phyloP scores from a whole-genome alignment of 2,888 invertebrate genomes.

The Calliphora vomitoria region DNA sequence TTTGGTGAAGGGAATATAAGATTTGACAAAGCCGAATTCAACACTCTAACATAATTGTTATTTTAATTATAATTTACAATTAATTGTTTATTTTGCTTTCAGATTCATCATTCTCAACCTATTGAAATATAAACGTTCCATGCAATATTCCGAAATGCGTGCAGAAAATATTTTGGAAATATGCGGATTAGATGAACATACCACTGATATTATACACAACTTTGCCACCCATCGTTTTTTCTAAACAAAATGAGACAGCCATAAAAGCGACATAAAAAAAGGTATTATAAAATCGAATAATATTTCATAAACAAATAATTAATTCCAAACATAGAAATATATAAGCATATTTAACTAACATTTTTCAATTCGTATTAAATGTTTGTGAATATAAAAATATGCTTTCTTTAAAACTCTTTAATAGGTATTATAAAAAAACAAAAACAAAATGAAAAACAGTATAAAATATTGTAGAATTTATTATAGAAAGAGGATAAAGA shows the following conservation, averaged over 20 bases:
- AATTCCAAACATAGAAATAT: not conserved
- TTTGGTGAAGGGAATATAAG: too few relatives aligned
- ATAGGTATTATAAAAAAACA: constrained; percentile 19
- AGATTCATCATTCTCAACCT: constrained; percentile 82
- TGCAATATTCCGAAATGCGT: constrained; percentile 77
- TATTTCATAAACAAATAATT: constrained; percentile 13
- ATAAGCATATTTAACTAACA: constrained; percentile 12
- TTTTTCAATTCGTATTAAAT: constrained; percentile 16
- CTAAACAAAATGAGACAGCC: constrained; percentile 42
- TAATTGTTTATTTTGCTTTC: constrained; percentile 34
- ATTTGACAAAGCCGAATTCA: too few relatives aligned
- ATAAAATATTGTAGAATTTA: constrained; percentile 41
- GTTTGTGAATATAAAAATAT: constrained; percentile 28
- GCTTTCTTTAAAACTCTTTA: constrained; percentile 25
- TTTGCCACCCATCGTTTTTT: constrained; percentile 81
- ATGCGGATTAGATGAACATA: constrained; percentile 85
- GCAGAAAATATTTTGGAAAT: constrained; percentile 84
- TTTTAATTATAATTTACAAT: not conserved
- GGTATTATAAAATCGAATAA: constrained; percentile 45
- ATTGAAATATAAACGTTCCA: constrained; percentile 79
- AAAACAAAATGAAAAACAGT: not conserved
- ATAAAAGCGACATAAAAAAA: constrained; percentile 36
- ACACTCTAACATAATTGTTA: too few relatives aligned
- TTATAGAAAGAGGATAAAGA: not conserved
- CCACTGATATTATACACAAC: constrained; percentile 85